Evolutionary conservation across 2,113 vertebrate genomes (phyloP).

Genomic region (Ovis canadensis): DNA sequence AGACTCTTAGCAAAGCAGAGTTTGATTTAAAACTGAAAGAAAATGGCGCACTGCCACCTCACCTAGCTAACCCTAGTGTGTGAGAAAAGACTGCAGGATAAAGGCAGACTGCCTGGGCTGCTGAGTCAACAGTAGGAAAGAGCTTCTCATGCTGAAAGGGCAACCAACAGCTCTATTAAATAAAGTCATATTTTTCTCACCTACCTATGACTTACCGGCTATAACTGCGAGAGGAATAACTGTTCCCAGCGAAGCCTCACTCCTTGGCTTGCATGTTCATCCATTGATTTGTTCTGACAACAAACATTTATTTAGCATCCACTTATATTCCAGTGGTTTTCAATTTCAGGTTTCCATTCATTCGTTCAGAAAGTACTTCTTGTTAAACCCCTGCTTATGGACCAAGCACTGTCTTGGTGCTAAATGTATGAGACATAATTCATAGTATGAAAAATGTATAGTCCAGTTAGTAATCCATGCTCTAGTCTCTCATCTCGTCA

Average conservation of each 20-base stretch:
- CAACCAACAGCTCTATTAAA: neutral
- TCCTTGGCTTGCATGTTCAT: neutral
- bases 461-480: neutral
- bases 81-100: constrained; percentile 29
- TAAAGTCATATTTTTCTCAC: constrained; percentile 14
- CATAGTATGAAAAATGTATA: neutral
- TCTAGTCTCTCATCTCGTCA: neutral
- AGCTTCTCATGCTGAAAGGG: constrained; percentile 24
- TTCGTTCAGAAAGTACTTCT: neutral
- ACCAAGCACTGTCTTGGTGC: neutral
- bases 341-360: neutral
- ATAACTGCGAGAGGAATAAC: neutral
- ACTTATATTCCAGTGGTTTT: neutral
- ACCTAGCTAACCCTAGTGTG: constrained; percentile 54
- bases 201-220: neutral
- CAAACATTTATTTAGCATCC: neutral
- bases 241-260: neutral
- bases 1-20: constrained; percentile 27
- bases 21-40: constrained; percentile 19
- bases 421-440: neutral
- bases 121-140: constrained; percentile 59
- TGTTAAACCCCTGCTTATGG: neutral
- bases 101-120: constrained; percentile 35
- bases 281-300: neutral
- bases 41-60: constrained; percentile 18